These are phyloP conservation scores for Synaphobranchus kaupii DNA, from an alignment of 2,797 vertebrate genomes.

Conservation along the genomic window DNA sequence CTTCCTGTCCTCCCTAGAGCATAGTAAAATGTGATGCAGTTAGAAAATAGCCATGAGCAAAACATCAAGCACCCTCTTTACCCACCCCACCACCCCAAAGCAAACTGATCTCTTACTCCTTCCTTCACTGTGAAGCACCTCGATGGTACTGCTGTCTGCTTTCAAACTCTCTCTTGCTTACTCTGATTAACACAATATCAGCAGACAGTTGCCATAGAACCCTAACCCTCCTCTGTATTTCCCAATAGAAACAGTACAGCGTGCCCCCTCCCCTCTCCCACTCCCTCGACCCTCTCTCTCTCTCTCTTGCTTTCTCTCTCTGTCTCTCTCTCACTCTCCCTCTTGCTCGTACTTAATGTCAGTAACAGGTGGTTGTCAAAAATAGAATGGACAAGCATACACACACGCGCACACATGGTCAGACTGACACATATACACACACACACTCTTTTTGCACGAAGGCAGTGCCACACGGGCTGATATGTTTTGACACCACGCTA, in stretches of 20 bases:
- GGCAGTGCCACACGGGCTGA: constrained; percentile 34
- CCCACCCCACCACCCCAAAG: neutral
- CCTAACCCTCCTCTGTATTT: constrained; percentile 38
- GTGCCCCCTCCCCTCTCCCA: neutral
- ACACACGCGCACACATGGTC: constrained; percentile 23
- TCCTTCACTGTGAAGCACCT: neutral
- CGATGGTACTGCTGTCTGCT: neutral
- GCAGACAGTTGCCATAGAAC: constrained; percentile 54
- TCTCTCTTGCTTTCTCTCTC: constrained; percentile 59
- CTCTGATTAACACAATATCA: constrained; percentile 48
- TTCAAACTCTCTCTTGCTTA: constrained; percentile 26
- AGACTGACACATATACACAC: constrained; percentile 41
- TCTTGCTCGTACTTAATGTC: constrained; percentile 69
- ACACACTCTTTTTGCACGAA: constrained; percentile 44
- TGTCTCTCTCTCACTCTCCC: constrained; percentile 17
- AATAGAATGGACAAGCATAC: constrained; percentile 67
- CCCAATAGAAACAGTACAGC: constrained; percentile 53
- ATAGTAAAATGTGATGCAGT: neutral
- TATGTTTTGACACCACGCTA: neutral
- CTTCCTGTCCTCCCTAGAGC: neutral
- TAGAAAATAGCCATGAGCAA: neutral
- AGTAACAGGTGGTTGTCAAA: constrained; percentile 80
- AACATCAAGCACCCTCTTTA: neutral
- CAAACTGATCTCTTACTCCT: no score
- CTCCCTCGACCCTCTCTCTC: constrained; percentile 30